phyloP scores from a whole-genome alignment of 1,140 invertebrate species.

The Monomorium pharaonis region DNA sequence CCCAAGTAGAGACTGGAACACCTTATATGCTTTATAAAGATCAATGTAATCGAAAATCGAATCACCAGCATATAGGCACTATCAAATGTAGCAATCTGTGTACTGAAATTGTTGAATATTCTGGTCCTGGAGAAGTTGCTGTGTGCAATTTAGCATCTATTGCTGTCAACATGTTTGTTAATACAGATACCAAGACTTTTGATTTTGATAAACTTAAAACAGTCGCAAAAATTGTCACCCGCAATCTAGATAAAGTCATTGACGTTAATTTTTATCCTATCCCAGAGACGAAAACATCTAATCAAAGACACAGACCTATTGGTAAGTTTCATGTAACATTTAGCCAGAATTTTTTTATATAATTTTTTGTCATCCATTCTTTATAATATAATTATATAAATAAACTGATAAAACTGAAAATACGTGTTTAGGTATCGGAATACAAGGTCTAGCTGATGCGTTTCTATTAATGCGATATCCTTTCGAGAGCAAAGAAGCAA shows the following conservation, averaged over 20 bases:
- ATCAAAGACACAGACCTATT: constrained; percentile 97
- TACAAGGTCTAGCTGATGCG: constrained; percentile 98
- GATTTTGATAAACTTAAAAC: constrained; percentile 96
- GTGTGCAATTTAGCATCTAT: constrained; percentile 99
- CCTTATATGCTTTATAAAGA: constrained; percentile 99
- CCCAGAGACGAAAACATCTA: constrained; percentile 94
- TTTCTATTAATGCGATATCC: constrained; percentile 98
- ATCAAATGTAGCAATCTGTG: constrained; percentile 99
- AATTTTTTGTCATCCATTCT: neutral
- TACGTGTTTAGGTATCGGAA: constrained; percentile 90
- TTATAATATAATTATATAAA: neutral
- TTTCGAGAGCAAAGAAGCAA: constrained; percentile 95
- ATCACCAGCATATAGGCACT: constrained; percentile 99
- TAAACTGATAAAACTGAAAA: neutral
- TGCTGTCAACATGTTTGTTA: constrained; percentile 98
- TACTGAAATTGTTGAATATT: constrained; percentile 99
- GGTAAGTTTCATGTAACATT: constrained; percentile 82
- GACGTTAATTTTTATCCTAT: constrained; percentile 99
- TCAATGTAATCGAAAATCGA: constrained; percentile 98
- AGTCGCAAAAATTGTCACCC: constrained; percentile 95
- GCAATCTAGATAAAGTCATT: constrained; percentile 99
- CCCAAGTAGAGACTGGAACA: constrained; percentile 99
- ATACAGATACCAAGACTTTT: constrained; percentile 90
- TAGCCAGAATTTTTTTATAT: neutral
- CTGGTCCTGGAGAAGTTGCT: constrained; percentile 96